Conservation (phyloP, 2,888 invertebrate species). For the Aleiodes leptofemur region DNA sequence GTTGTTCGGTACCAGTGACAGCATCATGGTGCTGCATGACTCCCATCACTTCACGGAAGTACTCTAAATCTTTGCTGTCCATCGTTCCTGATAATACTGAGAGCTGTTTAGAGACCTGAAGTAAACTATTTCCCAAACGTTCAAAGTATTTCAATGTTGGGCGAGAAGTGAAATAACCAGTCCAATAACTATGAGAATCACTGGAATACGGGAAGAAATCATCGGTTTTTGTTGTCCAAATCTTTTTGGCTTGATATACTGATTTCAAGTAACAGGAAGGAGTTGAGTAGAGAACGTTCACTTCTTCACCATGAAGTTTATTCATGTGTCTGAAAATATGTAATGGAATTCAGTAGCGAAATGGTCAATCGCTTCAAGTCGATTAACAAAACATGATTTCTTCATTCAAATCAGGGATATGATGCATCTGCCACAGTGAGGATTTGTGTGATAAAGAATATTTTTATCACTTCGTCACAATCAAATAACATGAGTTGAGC, state of each 20-base stretch:
- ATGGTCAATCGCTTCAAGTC: too few species aligned
- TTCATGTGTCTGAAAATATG: slow-evolving; percentile 79
- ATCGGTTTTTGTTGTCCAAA: slow-evolving; percentile 85
- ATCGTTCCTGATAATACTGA: slow-evolving; percentile 79
- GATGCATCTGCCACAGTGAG: too few species aligned
- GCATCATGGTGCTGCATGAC: slow-evolving; percentile 96
- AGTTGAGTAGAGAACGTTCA: slow-evolving; percentile 90
- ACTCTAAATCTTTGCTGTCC: slow-evolving; percentile 78
- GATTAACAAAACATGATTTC: too few species aligned
- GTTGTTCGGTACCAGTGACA: slow-evolving; percentile 91
- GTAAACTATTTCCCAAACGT: slow-evolving; percentile 83
- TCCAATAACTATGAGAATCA: slow-evolving; percentile 93
- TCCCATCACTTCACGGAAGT: slow-evolving; percentile 86
- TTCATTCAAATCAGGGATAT: too few species aligned
- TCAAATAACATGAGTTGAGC: too few species aligned
- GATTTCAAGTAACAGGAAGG: slow-evolving; percentile 91
- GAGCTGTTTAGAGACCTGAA: slow-evolving; percentile 88
- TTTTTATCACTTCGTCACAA: too few species aligned
- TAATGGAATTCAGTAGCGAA: too few species aligned
- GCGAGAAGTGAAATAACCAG: slow-evolving; percentile 91
- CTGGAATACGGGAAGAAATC: slow-evolving; percentile 96
- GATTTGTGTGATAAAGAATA: too few species aligned
- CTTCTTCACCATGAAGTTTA: slow-evolving; percentile 79
- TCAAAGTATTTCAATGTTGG: slow-evolving; percentile 89
- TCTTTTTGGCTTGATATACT: slow-evolving; percentile 82